Evolutionary conservation across 1,140 invertebrate genomes (phyloP), one percentile per base, ranked within the genome.

Genomic region (Amyelois transitella): DNA sequence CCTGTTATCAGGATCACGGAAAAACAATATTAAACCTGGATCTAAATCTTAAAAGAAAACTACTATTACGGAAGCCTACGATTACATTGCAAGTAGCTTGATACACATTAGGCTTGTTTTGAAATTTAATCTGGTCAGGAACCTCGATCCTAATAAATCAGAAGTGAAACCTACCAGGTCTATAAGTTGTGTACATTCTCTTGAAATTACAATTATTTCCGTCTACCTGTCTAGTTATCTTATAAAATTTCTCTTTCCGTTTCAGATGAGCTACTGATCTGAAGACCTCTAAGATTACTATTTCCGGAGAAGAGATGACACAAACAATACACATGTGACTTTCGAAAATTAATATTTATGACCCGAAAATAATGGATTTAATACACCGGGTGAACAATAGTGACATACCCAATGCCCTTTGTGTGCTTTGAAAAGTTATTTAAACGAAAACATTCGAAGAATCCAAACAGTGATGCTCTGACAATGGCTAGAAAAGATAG

Each of bases 381-480:
- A 67, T 51, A 63, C 52, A 51, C 45, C 32, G 12, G 32, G 32
- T 38, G 8, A 38, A 38, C 32, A 38, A 61, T 58, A 62, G 43
- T 66, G 51, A 61, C 28, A 53, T 49, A 18, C 32, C n/a, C 32
- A n/a, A 19, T 49, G 47, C 19, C 45, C 43, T 58, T 63, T 56
- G 54, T 57, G 45, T 49, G 17, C 43, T 43, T 44, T 51, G 43
- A 63, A 56, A 49, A 55, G 18, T 59, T 62, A 69, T 64, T 66
- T 67, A 67, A 65, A 58, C 57, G 49, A 62, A 55, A 52, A 25
- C 58, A 64, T 67, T 49, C 12, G 32, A 58, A 51, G 45, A 32
- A 18, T 61, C 55, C 49, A 32, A 59, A 57, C 68, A 76, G 81
- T 80, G 49, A 85, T 85, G 80, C 58, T 66, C 50, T 74, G 65